Conservation (phyloP, 2,888 invertebrate species). For the Drosophila neonasuta region DNA sequence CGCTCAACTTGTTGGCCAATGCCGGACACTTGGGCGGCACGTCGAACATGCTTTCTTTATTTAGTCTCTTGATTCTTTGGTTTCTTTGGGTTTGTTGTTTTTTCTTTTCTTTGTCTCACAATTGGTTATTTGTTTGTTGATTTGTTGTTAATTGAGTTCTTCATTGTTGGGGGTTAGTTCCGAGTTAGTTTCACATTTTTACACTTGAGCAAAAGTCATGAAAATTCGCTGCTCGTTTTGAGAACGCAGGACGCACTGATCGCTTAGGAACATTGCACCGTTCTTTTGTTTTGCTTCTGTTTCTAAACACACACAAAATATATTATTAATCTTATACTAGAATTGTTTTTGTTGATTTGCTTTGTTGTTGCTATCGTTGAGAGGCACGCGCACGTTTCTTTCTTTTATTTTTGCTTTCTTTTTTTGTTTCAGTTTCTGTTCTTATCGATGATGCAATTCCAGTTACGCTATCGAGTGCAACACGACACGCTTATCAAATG, state of each 20-base stretch:
- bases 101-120: background rate
- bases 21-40: constrained; percentile 88
- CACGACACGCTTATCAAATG: constrained; percentile 11
- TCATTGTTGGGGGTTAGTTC: constrained; percentile 15
- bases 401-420: background rate
- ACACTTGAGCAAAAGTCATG: constrained; percentile 43
- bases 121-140: constrained; percentile 4
- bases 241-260: constrained; percentile 10
- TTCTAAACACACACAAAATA: constrained; percentile 12
- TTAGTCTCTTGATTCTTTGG: constrained; percentile 24
- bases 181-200: constrained; percentile 34
- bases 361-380: constrained; percentile 22
- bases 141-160: constrained; percentile 3
- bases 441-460: constrained; percentile 57
- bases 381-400: constrained; percentile 26
- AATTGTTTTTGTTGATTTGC: constrained; percentile 9
- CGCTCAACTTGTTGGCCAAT: constrained; percentile 89
- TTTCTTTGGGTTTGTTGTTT: constrained; percentile 16
- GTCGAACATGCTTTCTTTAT: constrained; percentile 83
- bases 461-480: constrained; percentile 41
- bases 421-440: background rate
- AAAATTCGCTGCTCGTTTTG: constrained; percentile 22
- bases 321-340: constrained; percentile 15
- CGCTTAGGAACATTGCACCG: constrained; percentile 33
- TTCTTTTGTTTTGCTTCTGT: background rate